phyloP scores from a whole-genome alignment of 2,113 vertebrate species.

The Coryphaenoides rupestris region DNA sequence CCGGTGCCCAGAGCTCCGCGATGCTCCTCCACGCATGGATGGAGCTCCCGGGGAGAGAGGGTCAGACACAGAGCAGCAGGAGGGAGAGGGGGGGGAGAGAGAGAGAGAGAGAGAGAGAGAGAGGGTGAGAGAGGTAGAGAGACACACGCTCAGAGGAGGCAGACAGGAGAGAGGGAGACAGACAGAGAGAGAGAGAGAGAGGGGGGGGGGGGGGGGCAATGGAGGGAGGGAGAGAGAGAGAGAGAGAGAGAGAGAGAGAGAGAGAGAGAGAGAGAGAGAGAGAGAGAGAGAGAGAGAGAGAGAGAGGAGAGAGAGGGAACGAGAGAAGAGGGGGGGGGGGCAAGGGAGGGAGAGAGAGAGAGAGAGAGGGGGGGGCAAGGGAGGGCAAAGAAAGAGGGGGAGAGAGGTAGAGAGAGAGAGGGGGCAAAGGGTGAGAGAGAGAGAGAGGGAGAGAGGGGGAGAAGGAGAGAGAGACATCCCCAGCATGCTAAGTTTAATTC shows the following conservation, averaged over 20 bases:
- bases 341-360: not conserved
- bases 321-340: not conserved
- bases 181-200: not conserved
- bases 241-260: not conserved
- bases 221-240: not conserved
- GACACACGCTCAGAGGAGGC: too few species aligned
- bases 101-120: not conserved
- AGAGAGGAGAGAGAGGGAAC: not conserved
- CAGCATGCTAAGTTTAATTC: conserved; percentile 2
- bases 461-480: conserved; percentile 11
- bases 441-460: conserved; percentile 3
- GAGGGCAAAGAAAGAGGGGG: not conserved
- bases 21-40: not conserved
- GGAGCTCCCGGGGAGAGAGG: not conserved
- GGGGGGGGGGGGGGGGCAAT: not conserved
- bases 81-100: not conserved
- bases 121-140: not conserved
- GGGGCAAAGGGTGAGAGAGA: not conserved
- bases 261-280: not conserved
- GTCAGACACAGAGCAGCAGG: not conserved
- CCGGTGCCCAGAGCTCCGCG: conserved; percentile 29
- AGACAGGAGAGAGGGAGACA: not conserved
- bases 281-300: conserved; percentile 4
- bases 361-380: not conserved
- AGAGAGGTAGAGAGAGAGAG: not conserved